phyloP scores from a whole-genome alignment of 2,113 vertebrate genomes.

The Galemys pyrenaicus region DNA sequence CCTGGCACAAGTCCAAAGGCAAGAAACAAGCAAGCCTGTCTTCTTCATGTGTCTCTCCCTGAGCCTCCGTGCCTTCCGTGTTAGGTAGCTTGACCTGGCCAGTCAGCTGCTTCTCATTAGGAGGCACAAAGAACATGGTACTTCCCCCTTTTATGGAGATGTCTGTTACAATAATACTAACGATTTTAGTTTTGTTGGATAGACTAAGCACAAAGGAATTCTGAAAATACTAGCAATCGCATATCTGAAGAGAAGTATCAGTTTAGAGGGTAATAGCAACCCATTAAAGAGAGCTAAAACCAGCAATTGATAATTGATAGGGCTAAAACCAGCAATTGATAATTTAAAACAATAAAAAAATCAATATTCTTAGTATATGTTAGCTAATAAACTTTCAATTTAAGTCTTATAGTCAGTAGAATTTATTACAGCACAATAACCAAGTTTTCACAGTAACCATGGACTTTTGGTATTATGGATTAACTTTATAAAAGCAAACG shows the following conservation, averaged over 20 bases:
- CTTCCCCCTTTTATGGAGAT: too few species aligned
- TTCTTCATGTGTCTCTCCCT: too few species aligned
- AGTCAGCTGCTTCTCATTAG: too few species aligned
- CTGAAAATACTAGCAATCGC: background rate
- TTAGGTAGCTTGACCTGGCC: too few species aligned
- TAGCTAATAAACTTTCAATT: background rate
- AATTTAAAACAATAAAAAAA: background rate
- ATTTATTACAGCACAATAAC: background rate
- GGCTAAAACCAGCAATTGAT: background rate
- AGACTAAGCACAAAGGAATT: background rate
- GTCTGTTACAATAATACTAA: background rate
- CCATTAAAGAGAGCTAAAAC: background rate
- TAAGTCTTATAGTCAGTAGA: background rate
- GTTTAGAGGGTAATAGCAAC: background rate
- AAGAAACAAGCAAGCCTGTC: too few species aligned
- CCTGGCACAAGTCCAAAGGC: too few species aligned
- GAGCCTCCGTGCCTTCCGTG: too few species aligned
- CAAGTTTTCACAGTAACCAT: background rate
- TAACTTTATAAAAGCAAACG: background rate
- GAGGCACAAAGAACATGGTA: too few species aligned
- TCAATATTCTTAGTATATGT: background rate
- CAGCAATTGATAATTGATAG: too few species aligned
- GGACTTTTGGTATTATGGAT: background rate
- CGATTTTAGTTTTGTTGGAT: background rate
- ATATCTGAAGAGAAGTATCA: background rate